Base-by-base conservation (phyloP, 2,888 invertebrate genomes). In the Coenonympha arcania region DNA sequence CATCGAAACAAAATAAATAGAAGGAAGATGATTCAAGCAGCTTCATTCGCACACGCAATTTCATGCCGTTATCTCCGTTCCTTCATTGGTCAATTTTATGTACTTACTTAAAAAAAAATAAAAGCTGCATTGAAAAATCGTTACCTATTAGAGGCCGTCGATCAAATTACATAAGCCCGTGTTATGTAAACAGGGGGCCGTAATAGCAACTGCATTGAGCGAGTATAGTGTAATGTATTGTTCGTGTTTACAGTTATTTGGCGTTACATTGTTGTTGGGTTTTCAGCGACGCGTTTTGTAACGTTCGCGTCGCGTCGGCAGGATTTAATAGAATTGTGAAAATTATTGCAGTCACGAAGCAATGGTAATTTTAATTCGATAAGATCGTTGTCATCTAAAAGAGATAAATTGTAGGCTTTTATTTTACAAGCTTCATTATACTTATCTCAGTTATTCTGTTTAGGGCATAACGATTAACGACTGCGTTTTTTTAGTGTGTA, bases 171-270 rank as follows among this genome's bases (percentile, higher is more conserved):
- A 41, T 42, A 54, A 49, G 30, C 31, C 13, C n/a, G 31, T 31
- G 9, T 48, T 54, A 53, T 47, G 52, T 45, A 53, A 50, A 42
- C 41, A 41, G 36, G 9, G 40, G 40, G n/a, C 34, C 46, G 42
- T 33, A 33, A 50, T 43, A 50, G 43, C 48, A 49, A 46, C 44
- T 42, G 44, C 43, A 42, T 43, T 30, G 41, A 44, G 28, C 50
- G 39, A n/a, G n/a, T n/a, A n/a, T n/a, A n/a, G n/a, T 46, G 52
- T 42, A 44, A 48, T 44, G 48, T 39, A 51, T 49, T 54, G 51
- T 51, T 47, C 48, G 8, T 54, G 51, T 48, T 54, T 54, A 54
- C 54, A 54, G 56, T 52, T 57, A 51, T 26, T 48, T 30, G 22
- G 28, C 39, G 47, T 30, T 39, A 53, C 49, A 50, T 34, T 50